These are phyloP conservation scores for Rosalia funebris DNA, from an alignment of 2,888 invertebrate species.

Conservation along the genomic window DNA sequence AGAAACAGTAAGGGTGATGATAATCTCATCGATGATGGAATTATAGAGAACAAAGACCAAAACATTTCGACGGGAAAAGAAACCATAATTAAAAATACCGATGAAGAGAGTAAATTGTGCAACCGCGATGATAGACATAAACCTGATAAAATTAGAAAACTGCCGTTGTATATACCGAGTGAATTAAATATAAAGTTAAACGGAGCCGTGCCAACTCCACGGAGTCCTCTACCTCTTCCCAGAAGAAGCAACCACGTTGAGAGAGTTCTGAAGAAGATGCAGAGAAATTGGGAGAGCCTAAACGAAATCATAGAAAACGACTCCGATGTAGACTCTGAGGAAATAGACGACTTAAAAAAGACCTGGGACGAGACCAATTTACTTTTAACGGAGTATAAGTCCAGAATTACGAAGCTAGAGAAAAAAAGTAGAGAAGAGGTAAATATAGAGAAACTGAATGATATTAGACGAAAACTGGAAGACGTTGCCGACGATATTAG, in stretches of 20 bases:
- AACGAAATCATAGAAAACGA: constrained; percentile 35
- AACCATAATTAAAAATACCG: neutral
- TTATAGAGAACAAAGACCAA: neutral
- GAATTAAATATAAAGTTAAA: neutral
- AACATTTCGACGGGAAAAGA: neutral
- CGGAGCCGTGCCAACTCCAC: neutral
- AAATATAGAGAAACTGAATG: constrained; percentile 16
- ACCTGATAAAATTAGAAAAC: no score
- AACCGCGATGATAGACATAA: neutral
- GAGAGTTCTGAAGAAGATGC: constrained; percentile 36
- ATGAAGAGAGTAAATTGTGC: neutral
- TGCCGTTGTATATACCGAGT: no score
- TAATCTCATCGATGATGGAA: neutral
- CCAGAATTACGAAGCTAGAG: constrained; percentile 18
- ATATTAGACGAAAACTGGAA: constrained; percentile 30
- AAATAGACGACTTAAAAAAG: constrained; percentile 38
- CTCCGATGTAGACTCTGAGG: constrained; percentile 28
- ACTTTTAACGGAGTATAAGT: constrained; percentile 20
- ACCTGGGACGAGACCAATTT: constrained; percentile 30
- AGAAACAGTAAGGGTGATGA: neutral
- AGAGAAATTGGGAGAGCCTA: constrained; percentile 36
- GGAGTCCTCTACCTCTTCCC: constrained; percentile 27
- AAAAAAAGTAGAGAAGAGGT: neutral
- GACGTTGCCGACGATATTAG: constrained; percentile 29
- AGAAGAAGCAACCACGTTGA: constrained; percentile 31